Base-by-base conservation (phyloP, 2,797 vertebrate genomes). In the Sandelia bainsii region DNA sequence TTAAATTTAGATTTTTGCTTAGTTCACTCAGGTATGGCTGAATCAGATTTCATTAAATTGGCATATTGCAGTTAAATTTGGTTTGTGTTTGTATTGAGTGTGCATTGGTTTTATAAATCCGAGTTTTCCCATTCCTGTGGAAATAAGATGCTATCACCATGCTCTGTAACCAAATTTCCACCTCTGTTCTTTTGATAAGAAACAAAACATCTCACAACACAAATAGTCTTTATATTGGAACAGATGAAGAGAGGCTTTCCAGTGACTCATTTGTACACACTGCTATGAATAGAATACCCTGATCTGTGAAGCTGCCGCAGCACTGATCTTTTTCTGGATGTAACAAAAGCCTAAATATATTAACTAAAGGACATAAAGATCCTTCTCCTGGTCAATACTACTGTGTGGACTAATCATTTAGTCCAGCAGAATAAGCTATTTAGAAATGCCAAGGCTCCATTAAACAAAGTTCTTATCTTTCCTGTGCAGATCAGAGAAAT, bases 231-330 rank as follows among this genome's bases (percentile, higher is more conserved):
- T 62, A 51, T 87, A 59, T 57, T 20, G 77, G 54, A 13, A 25
- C 58, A 76, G 77, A 85, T 78, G 72, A 86, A 84, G 62, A 78
- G 62, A 72, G 58, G 75, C 81, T 88, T 88, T 71, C 62, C 77
- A 66, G 52, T 72, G 76, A 78, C 56, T 87, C 77, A 72, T 80
- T 81, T 75, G 14, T 52, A 59, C 58, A 62, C 42, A 48, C 9
- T 19, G 62, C 86, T 87, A 74, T 85, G 88, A 92, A 89, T 88
- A 87, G 83, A 87, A 62, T 40, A 84, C 37, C 84, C 82, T 63
- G 76, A 34, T 66, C 44, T 58, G 60, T 89, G 83, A 91, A 90
- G 79, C 70, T 53, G 10, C 68, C 3, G 20, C 59, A 22, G 75
- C 44, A 40, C 44, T 45, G 69, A 86, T 89, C 76, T 75, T 62